Conservation (phyloP, 1,140 invertebrate genomes). For the Pseudachorutes palmiensis region DNA sequence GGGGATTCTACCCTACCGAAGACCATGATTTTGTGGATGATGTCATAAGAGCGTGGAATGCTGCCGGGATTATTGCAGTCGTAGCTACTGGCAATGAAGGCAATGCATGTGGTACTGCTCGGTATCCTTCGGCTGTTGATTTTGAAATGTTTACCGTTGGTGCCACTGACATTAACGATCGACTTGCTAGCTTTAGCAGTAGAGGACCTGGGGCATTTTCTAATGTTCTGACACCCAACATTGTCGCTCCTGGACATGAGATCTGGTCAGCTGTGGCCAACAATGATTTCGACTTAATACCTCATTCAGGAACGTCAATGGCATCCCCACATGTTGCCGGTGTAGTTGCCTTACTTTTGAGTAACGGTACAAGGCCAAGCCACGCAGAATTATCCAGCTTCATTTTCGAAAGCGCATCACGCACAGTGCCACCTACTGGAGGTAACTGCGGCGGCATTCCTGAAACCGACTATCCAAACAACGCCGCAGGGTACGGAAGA, state of each 20-base stretch:
- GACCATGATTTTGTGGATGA: not conserved
- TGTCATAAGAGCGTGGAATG: not conserved
- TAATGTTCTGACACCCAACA: constrained; percentile 8
- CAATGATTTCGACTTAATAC: not conserved
- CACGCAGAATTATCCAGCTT: no score
- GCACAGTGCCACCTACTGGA: no score
- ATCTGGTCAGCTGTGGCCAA: constrained; percentile 1
- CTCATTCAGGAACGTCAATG: constrained; percentile 21
- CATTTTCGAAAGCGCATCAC: no score
- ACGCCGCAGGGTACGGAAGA: no score
- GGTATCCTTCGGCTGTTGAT: not conserved
- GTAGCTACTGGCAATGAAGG: constrained; percentile 19
- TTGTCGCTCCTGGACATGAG: constrained; percentile 19
- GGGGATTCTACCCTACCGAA: not conserved
- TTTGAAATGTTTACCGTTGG: constrained; percentile 10
- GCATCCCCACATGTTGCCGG: constrained; percentile 25
- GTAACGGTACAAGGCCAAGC: no score
- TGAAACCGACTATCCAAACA: no score
- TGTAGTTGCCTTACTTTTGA: not conserved
- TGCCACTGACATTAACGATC: not conserved
- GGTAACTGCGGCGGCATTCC: no score
- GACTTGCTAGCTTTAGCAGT: not conserved
- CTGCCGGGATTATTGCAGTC: constrained; percentile 10
- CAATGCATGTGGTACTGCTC: not conserved
- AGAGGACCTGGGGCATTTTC: not conserved